These are phyloP conservation scores for Sthenelais limicola DNA, from an alignment of 2,888 invertebrate species.

Conservation along the genomic window DNA sequence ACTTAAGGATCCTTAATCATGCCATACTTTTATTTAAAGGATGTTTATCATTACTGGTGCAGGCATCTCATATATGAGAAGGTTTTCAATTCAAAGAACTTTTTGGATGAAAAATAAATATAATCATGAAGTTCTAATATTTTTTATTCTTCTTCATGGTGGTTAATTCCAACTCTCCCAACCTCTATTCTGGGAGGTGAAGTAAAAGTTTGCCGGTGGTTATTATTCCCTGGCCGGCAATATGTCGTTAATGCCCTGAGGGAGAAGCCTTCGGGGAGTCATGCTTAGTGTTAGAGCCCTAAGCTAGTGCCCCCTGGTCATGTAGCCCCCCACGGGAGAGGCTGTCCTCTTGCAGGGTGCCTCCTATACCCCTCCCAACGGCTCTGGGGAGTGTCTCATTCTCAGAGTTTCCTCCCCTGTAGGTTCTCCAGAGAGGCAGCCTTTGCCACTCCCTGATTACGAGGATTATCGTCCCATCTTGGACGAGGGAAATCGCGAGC, in stretches of 20 bases:
- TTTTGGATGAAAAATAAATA: too few species aligned
- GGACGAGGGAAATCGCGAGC: not conserved
- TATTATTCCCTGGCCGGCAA: slow-evolving; percentile 30
- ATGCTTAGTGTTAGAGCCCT: slow-evolving; percentile 13
- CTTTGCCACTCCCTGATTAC: slow-evolving; percentile 35
- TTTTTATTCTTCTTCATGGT: too few species aligned
- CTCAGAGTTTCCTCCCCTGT: slow-evolving; percentile 3
- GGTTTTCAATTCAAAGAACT: too few species aligned
- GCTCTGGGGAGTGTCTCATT: slow-evolving; percentile 35
- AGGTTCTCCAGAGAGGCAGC: slow-evolving; percentile 13
- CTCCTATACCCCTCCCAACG: not conserved
- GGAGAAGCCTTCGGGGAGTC: slow-evolving; percentile 20
- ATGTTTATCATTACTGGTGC: too few species aligned
- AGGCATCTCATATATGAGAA: too few species aligned
- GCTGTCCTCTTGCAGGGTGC: not conserved
- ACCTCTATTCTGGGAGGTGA: too few species aligned
- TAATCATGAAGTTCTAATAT: too few species aligned
- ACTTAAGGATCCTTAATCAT: too few species aligned
- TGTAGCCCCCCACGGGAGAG: slow-evolving; percentile 14
- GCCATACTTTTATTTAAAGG: too few species aligned
- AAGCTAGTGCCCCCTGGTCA: not conserved
- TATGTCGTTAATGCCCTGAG: slow-evolving; percentile 15
- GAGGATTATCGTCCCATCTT: slow-evolving; percentile 29
- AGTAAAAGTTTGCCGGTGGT: too few species aligned
- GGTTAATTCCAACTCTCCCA: too few species aligned